Conservation (phyloP, 2,113 vertebrate species). For the Myotis davidii region DNA sequence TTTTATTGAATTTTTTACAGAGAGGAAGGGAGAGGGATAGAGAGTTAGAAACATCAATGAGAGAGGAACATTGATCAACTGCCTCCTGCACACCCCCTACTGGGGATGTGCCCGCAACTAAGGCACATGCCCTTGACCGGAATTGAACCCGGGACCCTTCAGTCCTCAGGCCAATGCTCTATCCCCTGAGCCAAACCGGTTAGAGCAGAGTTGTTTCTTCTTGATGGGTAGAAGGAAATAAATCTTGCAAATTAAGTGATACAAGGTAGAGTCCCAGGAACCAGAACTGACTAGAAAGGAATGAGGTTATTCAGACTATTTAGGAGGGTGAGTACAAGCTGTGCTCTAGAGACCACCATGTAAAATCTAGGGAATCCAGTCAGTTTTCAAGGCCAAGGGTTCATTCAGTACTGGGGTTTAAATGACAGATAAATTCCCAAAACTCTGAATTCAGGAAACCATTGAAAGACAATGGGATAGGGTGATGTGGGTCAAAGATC, state of each 20-base stretch:
- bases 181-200: no score
- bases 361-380: not conserved
- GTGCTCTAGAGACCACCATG: not conserved
- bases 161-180: no score
- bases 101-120: no score
- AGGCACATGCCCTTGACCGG: no score
- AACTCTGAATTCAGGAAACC: not conserved
- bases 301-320: not conserved
- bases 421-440: not conserved
- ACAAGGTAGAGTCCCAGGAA: no score
- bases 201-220: not conserved
- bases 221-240: not conserved
- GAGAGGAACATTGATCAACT: no score
- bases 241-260: not conserved
- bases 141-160: no score
- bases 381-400: not conserved
- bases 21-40: no score
- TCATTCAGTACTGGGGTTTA: not conserved
- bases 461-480: not conserved
- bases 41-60: no score
- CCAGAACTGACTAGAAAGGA: not conserved
- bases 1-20: no score
- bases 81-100: no score
- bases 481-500: not conserved
- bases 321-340: not conserved